Conservation (phyloP, 2,113 vertebrate species). For the Otus sunia region DNA sequence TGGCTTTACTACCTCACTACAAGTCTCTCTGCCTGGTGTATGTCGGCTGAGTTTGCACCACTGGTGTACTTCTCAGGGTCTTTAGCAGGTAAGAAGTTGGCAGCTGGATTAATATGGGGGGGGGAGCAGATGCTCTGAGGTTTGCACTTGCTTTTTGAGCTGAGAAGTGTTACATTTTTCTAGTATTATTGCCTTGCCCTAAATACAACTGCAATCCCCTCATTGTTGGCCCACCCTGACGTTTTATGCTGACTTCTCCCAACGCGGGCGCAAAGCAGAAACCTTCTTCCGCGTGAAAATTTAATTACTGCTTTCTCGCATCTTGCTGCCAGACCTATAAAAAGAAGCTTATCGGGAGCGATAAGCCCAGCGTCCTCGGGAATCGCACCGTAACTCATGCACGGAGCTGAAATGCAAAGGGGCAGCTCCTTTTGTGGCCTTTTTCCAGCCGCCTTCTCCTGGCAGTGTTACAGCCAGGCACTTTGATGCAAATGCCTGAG, state of each 20-base stretch:
- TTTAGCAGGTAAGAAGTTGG: background rate
- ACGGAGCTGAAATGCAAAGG: background rate
- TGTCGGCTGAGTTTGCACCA: background rate
- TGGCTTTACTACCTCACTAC: background rate
- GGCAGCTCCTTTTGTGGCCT: background rate
- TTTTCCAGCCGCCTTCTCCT: background rate
- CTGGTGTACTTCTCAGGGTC: rapidly evolving
- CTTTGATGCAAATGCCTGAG: background rate
- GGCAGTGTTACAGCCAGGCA: background rate
- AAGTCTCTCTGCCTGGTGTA: background rate
- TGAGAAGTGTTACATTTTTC: background rate
- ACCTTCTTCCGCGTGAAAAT: background rate
- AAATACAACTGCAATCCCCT: background rate
- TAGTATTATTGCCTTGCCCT: background rate
- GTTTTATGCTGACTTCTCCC: background rate
- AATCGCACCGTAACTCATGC: background rate
- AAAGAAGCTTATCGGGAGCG: background rate
- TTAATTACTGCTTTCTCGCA: background rate
- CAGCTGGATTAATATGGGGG: rapidly evolving
- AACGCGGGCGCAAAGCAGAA: background rate
- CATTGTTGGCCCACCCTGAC: background rate
- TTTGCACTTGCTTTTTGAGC: background rate
- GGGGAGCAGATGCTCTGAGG: background rate
- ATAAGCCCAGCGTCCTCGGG: background rate
- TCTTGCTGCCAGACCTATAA: background rate